Evolutionary conservation across 1,140 invertebrate genomes (phyloP).

Genomic region (Drosophila sechellia): DNA sequence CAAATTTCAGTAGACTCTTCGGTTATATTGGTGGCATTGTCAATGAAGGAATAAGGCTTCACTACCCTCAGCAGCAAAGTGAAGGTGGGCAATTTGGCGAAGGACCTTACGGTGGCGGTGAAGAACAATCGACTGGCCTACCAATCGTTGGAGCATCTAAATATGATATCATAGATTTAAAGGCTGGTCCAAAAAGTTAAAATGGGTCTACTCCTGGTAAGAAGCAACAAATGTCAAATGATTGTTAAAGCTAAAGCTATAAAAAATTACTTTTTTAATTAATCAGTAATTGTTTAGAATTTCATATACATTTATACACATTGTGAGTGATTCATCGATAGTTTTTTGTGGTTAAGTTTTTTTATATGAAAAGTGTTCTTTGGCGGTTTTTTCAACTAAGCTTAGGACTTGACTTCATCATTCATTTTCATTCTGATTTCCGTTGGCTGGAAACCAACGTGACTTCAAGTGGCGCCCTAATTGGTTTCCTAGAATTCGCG

Average conservation of each 20-base stretch:
- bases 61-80: neutral
- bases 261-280: too few species aligned
- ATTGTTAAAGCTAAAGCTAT: too few species aligned
- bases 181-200: neutral
- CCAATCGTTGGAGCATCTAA: neutral
- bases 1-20: neutral
- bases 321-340: too few species aligned
- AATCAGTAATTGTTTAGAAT: too few species aligned
- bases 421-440: too few species aligned
- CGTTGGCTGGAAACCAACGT: constrained; percentile 19
- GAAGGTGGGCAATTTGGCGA: neutral
- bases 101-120: neutral
- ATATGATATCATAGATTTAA: neutral
- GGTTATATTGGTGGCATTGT: neutral
- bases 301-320: too few species aligned
- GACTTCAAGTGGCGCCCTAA: constrained; percentile 60
- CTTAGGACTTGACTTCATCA: too few species aligned
- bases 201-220: too few species aligned
- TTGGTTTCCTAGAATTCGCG: constrained; percentile 72
- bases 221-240: too few species aligned
- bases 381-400: too few species aligned
- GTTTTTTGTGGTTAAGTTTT: too few species aligned
- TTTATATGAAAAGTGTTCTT: too few species aligned
- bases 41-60: neutral
- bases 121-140: neutral